phyloP scores from a whole-genome alignment of 2,888 invertebrate species.

The Eugnorisma glareosa region DNA sequence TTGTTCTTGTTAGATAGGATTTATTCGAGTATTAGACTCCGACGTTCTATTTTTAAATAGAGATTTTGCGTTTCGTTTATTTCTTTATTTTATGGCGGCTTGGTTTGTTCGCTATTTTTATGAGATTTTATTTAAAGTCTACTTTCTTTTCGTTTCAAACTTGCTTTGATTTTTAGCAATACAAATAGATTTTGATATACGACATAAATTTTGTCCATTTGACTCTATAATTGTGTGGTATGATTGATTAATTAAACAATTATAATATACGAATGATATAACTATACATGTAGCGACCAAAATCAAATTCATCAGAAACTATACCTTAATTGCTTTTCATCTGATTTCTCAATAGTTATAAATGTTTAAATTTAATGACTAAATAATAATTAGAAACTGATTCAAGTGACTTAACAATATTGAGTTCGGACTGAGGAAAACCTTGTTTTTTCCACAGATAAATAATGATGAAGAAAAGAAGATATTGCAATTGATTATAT shows the following conservation, averaged over 20 bases:
- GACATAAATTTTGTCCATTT: neutral
- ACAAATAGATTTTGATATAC: neutral
- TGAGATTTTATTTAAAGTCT: constrained; percentile 1
- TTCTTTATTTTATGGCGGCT: constrained; percentile 43
- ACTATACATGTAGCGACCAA: neutral
- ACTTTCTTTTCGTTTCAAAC: neutral
- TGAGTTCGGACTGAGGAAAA: neutral
- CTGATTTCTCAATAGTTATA: neutral
- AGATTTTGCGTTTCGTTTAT: constrained; percentile 60
- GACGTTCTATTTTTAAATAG: constrained; percentile 71
- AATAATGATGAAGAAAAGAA: neutral
- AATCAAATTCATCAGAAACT: neutral
- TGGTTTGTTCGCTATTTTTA: constrained; percentile 20
- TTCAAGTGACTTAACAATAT: neutral
- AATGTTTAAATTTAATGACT: neutral
- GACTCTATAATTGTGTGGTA: neutral
- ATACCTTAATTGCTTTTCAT: neutral
- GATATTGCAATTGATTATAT: neutral
- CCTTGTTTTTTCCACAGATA: neutral
- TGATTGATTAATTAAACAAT: no score
- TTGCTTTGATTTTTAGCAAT: neutral
- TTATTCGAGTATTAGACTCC: constrained; percentile 76
- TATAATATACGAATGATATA: no score
- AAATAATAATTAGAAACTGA: no score
- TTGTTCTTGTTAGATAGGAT: constrained; percentile 80